These are phyloP conservation scores for Argyresthia albistria DNA, from an alignment of 2,888 invertebrate species.

Conservation along the genomic window DNA sequence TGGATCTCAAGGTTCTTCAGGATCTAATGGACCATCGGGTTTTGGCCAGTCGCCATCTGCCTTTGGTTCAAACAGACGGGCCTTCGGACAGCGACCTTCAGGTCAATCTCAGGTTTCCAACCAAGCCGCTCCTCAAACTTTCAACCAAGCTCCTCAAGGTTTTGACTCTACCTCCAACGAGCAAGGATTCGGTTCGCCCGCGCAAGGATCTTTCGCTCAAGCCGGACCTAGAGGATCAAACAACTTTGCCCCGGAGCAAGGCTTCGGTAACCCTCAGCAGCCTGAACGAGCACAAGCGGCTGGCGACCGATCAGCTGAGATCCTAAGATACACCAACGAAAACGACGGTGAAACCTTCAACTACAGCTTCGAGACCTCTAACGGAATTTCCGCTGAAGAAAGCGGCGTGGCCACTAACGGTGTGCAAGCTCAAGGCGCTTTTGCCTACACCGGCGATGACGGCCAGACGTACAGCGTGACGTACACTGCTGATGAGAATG, in stretches of 20 bases:
- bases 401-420: constrained; percentile 56
- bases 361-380: constrained; percentile 58
- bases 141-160: not conserved
- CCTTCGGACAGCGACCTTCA: not conserved
- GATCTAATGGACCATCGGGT: constrained; percentile 10
- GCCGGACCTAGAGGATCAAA: not conserved
- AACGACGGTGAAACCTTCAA: constrained; percentile 53
- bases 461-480: constrained; percentile 49
- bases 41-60: constrained; percentile 12
- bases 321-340: constrained; percentile 45
- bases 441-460: constrained; percentile 56
- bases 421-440: constrained; percentile 54
- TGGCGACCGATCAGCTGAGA: constrained; percentile 47
- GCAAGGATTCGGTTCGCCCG: not conserved
- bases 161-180: not conserved
- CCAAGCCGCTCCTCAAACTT: too few species aligned
- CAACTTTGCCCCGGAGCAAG: not conserved
- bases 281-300: constrained; percentile 48
- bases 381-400: constrained; percentile 60
- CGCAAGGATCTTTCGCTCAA: not conserved
- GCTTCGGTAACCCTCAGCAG: constrained; percentile 13
- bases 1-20: constrained; percentile 8
- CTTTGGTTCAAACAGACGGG: not conserved
- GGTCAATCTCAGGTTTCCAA: not conserved
- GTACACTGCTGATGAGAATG: constrained; percentile 63